Conservation (phyloP, 53 echinoderm and acorn worm species). For the Echinarachnius parma region DNA sequence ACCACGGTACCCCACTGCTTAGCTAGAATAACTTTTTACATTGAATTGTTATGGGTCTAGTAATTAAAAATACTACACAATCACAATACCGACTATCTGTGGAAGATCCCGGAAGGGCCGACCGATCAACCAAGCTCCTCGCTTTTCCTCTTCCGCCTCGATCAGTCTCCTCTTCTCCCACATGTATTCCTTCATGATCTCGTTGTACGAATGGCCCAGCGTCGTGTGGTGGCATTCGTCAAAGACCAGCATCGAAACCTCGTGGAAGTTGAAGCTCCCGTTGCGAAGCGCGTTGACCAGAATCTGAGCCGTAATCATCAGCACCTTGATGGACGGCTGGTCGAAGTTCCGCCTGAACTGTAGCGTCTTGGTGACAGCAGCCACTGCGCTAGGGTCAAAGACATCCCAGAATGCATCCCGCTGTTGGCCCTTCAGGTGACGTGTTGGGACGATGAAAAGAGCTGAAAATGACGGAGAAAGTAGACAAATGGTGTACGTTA, state of each 20-base stretch:
- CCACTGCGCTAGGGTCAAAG: conserved; percentile 33
- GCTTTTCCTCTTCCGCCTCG: neutral
- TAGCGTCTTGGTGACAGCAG: conserved; percentile 43
- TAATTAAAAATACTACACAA: no score
- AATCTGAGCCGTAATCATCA: conserved; percentile 80
- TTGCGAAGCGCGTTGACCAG: conserved; percentile 58
- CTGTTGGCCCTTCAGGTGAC: conserved; percentile 69
- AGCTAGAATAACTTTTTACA: no score
- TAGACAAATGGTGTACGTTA: no score
- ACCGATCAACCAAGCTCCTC: conserved; percentile 30
- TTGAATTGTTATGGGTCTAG: no score
- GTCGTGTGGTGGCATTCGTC: conserved; percentile 84
- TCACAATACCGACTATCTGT: conserved; percentile 47
- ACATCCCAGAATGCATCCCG: conserved; percentile 53
- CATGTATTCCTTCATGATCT: conserved; percentile 71
- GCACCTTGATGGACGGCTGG: conserved; percentile 12
- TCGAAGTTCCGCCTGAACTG: conserved; percentile 34
- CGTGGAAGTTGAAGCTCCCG: conserved; percentile 12
- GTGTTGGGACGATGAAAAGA: conserved; percentile 70
- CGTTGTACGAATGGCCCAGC: conserved; percentile 68
- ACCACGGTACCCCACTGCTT: no score
- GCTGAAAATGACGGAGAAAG: conserved; percentile 13
- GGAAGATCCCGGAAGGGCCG: conserved; percentile 46
- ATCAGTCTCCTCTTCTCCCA: conserved; percentile 34
- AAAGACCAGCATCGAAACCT: conserved; percentile 62